These are phyloP conservation scores for Serranus cabrilla DNA, from an alignment of 2,797 vertebrate genomes.

Conservation along the genomic window DNA sequence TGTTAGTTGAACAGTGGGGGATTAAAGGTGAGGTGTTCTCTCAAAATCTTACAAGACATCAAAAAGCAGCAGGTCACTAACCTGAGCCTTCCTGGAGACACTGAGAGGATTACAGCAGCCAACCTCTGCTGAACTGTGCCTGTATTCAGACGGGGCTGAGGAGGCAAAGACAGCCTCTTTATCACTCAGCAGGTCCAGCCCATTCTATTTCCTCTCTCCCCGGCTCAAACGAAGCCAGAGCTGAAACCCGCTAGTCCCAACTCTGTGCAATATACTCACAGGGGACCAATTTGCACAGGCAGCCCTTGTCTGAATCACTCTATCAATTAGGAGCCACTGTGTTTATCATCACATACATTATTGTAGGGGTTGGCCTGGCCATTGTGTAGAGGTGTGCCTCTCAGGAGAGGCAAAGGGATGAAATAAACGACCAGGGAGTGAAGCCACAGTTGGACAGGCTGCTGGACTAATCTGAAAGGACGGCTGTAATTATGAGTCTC, in stretches of 20 bases:
- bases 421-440: conserved; percentile 89
- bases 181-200: conserved; percentile 91
- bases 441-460: conserved; percentile 89
- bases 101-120: conserved; percentile 85
- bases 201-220: conserved; percentile 89
- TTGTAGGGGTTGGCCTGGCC: conserved; percentile 91
- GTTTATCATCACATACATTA: conserved; percentile 98
- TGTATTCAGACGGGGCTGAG: conserved; percentile 82
- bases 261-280: conserved; percentile 89
- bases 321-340: conserved; percentile 98
- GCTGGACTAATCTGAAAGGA: conserved; percentile 96
- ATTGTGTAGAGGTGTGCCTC: conserved; percentile 92
- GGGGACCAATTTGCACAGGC: conserved; percentile 97
- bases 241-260: conserved; percentile 89
- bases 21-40: conserved; percentile 86
- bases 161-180: conserved; percentile 82
- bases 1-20: conserved; percentile 81
- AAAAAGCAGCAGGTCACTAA: conserved; percentile 86
- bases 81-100: conserved; percentile 85
- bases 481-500: conserved; percentile 96
- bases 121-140: conserved; percentile 85
- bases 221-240: conserved; percentile 85
- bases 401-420: conserved; percentile 87
- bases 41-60: conserved; percentile 86
- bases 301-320: conserved; percentile 96